Base-by-base conservation (phyloP, 2,113 vertebrate species). In the Scortum barcoo region DNA sequence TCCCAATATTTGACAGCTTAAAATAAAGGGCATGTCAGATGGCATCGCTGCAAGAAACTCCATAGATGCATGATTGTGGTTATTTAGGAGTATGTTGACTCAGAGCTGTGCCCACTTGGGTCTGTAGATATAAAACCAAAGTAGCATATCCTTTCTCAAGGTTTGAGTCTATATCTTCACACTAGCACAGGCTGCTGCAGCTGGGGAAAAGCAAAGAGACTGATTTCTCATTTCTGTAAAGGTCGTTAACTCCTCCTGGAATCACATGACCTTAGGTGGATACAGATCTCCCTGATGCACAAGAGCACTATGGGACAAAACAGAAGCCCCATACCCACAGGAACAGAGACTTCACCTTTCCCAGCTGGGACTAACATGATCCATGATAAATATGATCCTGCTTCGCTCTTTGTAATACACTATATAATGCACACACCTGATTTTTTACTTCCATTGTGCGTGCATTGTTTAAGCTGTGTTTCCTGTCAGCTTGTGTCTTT, bases 1-100 rank as follows among this genome's bases (percentile, higher is more conserved):
- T 87, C 66, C 53, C 36, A 80, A 87, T 88, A 81, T 89, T 89
- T 87, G 42, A 87, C 81, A 83, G 79, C 68, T 77, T 83, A 81
- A 89, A 91, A 90, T 80, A 83, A 74, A 69, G 78, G 48, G 54
- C 72, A 84, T 33, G 73, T 83, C 81, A 87, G 72, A 80, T 85
- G 90, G 71, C 71, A 65, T 80, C 62, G 56, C 65, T 67, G 85
- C 71, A 16, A 38, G 78, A 74, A 10, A 76, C 67, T 90, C 57
- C 60, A 71, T 57, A 60, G 61, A 76, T 77, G 72, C 51, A 81
- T 54, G 51, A 46, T 44, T 58, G 38, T 42, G 54, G 63, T 56
- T 78, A 63, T 72, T 75, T 61, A 33, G 61, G 53, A 58, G 46
- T 13, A 5, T n/a, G 28, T 53, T 74, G 60, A 51, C 51, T 74